Conservation (phyloP, 2,113 vertebrate species). For the Tragelaphus scriptus region DNA sequence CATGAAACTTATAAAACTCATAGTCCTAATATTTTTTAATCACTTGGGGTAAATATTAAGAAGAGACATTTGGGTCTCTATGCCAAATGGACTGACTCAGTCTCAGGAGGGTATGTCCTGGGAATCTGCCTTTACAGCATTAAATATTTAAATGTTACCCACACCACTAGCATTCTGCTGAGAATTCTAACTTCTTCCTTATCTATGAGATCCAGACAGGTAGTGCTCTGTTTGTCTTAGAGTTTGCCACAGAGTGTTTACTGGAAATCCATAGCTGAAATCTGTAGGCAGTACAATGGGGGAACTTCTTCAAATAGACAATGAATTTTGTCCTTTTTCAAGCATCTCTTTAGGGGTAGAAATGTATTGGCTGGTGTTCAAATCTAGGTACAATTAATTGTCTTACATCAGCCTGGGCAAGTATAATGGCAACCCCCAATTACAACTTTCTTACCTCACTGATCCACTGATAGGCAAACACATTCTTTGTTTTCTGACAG, state of each 20-base stretch:
- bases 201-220: neutral
- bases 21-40: neutral
- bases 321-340: neutral
- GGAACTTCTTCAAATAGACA: neutral
- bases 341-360: neutral
- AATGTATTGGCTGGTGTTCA: neutral
- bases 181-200: neutral
- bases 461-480: neutral
- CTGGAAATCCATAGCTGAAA: neutral
- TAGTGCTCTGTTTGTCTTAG: neutral
- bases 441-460: neutral
- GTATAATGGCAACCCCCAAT: neutral
- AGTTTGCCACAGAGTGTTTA: neutral
- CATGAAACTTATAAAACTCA: conserved; percentile 31
- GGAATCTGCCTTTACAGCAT: neutral
- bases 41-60: neutral
- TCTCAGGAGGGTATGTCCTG: neutral
- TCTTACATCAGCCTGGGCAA: neutral
- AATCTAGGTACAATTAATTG: neutral
- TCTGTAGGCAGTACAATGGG: neutral
- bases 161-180: neutral
- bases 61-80: neutral
- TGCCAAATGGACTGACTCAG: neutral
- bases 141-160: neutral
- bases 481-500: neutral